Conservation (phyloP, 2,797 vertebrate genomes). For the Trematomus bernacchii region DNA sequence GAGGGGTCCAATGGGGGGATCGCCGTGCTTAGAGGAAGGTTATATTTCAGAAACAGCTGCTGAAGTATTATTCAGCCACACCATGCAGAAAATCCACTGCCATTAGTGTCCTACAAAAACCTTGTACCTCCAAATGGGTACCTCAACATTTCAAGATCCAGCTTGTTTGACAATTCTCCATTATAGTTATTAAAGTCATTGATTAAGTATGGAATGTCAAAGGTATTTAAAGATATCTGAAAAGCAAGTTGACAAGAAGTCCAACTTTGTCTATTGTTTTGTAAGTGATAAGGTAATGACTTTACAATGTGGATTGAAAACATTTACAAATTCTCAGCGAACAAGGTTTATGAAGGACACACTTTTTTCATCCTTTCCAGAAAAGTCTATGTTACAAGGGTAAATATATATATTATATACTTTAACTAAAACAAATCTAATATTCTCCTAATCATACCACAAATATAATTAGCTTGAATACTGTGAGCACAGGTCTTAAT, state of each 20-base stretch:
- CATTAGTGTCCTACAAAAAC: constrained; percentile 39
- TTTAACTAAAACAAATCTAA: neutral
- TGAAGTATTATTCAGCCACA: constrained; percentile 39
- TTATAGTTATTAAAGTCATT: neutral
- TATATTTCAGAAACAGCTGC: constrained; percentile 59
- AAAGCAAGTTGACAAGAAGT: neutral
- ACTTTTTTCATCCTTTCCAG: constrained; percentile 1
- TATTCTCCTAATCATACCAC: constrained; percentile 16
- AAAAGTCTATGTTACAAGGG: neutral
- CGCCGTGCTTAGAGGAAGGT: no score
- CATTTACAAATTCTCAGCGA: neutral
- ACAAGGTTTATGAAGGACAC: constrained; percentile 54
- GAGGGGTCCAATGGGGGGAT: no score
- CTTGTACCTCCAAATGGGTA: constrained; percentile 9
- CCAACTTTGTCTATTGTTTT: neutral
- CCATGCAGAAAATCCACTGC: constrained; percentile 47
- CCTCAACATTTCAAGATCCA: constrained; percentile 6
- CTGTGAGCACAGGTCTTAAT: constrained; percentile 20
- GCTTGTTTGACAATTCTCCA: neutral
- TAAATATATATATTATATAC: neutral
- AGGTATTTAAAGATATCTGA: neutral
- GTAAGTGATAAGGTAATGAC: neutral
- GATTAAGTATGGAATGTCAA: constrained; percentile 26
- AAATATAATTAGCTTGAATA: constrained; percentile 19
- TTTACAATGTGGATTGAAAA: no score